Conservation (phyloP, 2,113 vertebrate genomes). For the Thunnus maccoyii region DNA sequence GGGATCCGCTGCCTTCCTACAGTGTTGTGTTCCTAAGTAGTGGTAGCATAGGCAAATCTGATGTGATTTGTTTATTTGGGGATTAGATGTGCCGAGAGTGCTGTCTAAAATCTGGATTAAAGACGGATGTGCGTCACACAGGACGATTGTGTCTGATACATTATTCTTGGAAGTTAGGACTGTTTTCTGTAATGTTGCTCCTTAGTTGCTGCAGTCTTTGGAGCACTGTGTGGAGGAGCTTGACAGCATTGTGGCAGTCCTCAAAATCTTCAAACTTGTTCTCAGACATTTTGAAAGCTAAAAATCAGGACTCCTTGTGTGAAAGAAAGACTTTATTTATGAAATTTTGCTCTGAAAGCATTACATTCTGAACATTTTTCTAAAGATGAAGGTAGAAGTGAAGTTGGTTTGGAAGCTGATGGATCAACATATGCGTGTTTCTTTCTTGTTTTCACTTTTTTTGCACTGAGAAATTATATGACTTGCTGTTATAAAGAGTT, state of each 20-base stretch:
- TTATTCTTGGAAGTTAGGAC: slow-evolving; percentile 41
- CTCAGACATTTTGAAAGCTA: neutral
- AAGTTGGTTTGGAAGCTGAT: slow-evolving; percentile 6
- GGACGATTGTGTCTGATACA: slow-evolving; percentile 53
- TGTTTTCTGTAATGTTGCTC: slow-evolving; percentile 18
- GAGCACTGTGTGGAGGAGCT: neutral
- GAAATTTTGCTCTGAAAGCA: slow-evolving; percentile 58
- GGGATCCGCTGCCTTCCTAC: slow-evolving; percentile 32
- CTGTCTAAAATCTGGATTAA: slow-evolving; percentile 69
- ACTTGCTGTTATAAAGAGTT: slow-evolving; percentile 19
- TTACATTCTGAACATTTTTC: slow-evolving; percentile 65
- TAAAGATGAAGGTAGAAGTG: slow-evolving; percentile 34
- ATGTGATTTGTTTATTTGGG: slow-evolving; percentile 60
- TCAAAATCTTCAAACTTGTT: neutral
- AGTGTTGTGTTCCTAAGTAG: slow-evolving; percentile 46
- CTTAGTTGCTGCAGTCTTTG: neutral
- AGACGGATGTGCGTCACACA: slow-evolving; percentile 45
- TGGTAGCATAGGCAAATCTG: slow-evolving; percentile 50
- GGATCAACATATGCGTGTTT: slow-evolving; percentile 12
- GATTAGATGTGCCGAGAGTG: slow-evolving; percentile 62
- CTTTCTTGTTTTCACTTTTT: slow-evolving; percentile 7
- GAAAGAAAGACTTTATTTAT: slow-evolving; percentile 71
- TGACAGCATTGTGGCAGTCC: neutral
- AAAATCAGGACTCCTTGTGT: slow-evolving; percentile 28
- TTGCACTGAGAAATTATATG: slow-evolving; percentile 1